These are phyloP conservation scores for Phocoena sinus DNA, from an alignment of 2,113 vertebrate species.

Conservation along the genomic window DNA sequence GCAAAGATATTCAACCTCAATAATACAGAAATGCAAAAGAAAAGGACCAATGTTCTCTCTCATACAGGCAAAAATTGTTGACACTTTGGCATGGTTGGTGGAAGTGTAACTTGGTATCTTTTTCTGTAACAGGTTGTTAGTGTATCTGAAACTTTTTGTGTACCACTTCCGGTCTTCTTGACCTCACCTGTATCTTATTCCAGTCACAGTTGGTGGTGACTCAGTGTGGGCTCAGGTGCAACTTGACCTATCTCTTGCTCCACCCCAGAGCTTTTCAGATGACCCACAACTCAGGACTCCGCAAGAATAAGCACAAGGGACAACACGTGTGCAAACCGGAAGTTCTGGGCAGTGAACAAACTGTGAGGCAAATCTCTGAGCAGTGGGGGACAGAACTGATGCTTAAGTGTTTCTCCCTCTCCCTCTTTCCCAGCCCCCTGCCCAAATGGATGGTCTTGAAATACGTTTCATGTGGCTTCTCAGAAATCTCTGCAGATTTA, in stretches of 20 bases:
- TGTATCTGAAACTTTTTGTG: background rate
- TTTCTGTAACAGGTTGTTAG: background rate
- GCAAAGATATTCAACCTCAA: slow-evolving; percentile 8
- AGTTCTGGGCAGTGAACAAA: background rate
- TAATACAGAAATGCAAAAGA: background rate
- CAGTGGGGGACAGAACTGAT: background rate
- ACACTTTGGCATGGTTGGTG: slow-evolving; percentile 39
- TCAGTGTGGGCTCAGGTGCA: background rate
- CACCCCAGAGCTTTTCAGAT: background rate
- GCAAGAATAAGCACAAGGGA: background rate
- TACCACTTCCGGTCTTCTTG: background rate
- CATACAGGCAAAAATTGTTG: background rate
- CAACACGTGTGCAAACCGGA: background rate
- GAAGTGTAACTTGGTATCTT: slow-evolving; percentile 52
- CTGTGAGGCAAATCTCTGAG: background rate
- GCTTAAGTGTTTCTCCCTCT: background rate
- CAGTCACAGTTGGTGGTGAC: background rate
- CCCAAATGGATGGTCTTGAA: background rate
- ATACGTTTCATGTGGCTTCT: background rate
- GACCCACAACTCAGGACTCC: background rate
- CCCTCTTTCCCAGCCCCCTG: background rate
- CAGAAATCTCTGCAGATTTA: background rate
- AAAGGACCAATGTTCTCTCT: background rate
- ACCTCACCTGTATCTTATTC: background rate
- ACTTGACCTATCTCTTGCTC: background rate